A percentile compares a stretch with the other conserved stretches of the same genome.
Conservation (phyloP, 2,888 invertebrate genomes). For the Baronia brevicornis region DNA sequence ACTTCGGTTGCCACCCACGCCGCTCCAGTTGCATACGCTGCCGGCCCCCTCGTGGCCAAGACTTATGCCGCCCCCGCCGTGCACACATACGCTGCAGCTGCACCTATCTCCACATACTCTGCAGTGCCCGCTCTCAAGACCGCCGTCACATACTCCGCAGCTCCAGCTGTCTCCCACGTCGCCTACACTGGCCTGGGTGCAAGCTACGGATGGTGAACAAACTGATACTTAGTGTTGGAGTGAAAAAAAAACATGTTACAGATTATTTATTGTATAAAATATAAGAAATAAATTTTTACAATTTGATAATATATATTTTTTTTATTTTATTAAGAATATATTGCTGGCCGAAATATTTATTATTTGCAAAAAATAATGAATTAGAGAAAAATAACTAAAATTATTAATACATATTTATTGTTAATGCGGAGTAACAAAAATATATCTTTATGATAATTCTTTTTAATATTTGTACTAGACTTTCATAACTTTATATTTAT, state of each 20-base stretch:
- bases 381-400: no score
- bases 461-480: no score
- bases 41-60: slow-evolving; percentile 18
- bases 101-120: slow-evolving; percentile 37
- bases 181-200: slow-evolving; percentile 23
- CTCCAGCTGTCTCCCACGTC: slow-evolving; percentile 35
- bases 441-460: no score
- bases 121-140: slow-evolving; percentile 70
- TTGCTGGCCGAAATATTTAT: background rate
- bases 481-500: no score
- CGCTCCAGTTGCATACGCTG: slow-evolving; percentile 19
- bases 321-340: background rate
- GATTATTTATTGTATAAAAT: background rate
- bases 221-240: no score
- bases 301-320: slow-evolving; percentile 1
- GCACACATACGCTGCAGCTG: slow-evolving; percentile 35
- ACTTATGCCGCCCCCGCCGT: slow-evolving; percentile 44
- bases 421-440: no score
- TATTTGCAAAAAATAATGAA: background rate
- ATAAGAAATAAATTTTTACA: slow-evolving; percentile 4
- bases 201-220: slow-evolving; percentile 30
- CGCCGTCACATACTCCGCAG: slow-evolving; percentile 74
- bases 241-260: background rate
- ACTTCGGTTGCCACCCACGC: slow-evolving; percentile 14
- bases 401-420: no score